These are phyloP conservation scores for Pandemis cinnamomeana DNA, from an alignment of 2,888 invertebrate genomes.

Conservation along the genomic window DNA sequence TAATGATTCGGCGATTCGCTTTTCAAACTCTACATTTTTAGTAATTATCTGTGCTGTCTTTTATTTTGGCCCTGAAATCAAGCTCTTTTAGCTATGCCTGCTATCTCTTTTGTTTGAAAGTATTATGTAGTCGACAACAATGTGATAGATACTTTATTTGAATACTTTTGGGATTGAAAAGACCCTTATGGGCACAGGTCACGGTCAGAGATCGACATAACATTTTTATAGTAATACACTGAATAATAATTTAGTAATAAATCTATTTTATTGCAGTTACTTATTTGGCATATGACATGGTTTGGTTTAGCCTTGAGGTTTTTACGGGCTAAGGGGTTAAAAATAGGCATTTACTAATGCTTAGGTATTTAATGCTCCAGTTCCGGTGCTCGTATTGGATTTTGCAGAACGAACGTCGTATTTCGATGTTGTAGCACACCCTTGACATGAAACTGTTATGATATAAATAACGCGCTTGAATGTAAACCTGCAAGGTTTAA, in stretches of 20 bases:
- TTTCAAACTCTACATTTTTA: background rate
- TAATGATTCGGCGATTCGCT: background rate
- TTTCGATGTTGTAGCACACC: background rate
- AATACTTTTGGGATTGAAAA: background rate
- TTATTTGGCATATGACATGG: slow-evolving; percentile 29
- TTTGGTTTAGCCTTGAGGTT: slow-evolving; percentile 20
- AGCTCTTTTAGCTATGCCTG: background rate
- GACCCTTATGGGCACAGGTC: slow-evolving; percentile 12
- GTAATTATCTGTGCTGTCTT: background rate
- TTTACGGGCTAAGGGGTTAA: slow-evolving; percentile 19
- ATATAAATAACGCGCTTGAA: slow-evolving; percentile 12
- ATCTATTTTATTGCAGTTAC: slow-evolving; percentile 19
- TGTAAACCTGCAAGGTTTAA: slow-evolving; percentile 11
- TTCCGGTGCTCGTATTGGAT: slow-evolving; percentile 16
- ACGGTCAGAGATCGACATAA: slow-evolving; percentile 16
- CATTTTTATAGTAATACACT: slow-evolving; percentile 1
- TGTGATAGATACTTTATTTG: background rate
- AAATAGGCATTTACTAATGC: slow-evolving; percentile 37
- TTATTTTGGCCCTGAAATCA: background rate
- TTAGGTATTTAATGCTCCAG: slow-evolving; percentile 22
- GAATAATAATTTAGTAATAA: no score
- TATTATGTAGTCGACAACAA: background rate
- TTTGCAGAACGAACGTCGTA: slow-evolving; percentile 28
- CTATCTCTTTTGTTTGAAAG: background rate
- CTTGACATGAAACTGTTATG: background rate